A percentile compares a stretch with the other conserved stretches of the same genome.
These are phyloP conservation scores for Eulemur rubriventer DNA, from an alignment of 2,797 vertebrate genomes.

Conservation along the genomic window DNA sequence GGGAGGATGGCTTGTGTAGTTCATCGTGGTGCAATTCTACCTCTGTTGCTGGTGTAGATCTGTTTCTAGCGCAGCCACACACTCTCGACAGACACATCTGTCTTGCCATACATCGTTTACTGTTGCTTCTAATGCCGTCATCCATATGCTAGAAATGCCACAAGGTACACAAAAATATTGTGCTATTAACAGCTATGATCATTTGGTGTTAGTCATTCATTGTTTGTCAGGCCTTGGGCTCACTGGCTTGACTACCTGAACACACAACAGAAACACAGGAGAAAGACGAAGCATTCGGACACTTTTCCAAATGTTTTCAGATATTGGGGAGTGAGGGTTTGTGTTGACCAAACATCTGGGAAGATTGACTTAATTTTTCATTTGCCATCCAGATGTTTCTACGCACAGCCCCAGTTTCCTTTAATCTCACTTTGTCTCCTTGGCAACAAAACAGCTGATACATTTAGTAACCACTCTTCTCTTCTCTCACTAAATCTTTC, in stretches of 20 bases:
- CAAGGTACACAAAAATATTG: not conserved
- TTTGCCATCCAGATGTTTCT: conserved; percentile 49
- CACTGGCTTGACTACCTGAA: not conserved
- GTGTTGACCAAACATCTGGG: not conserved
- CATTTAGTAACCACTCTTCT: not conserved
- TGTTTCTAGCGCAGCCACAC: not conserved
- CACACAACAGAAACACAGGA: not conserved
- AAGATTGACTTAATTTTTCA: not conserved
- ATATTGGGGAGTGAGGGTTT: not conserved
- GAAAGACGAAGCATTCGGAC: not conserved
- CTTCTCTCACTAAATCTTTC: not conserved
- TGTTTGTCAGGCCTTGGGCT: not conserved
- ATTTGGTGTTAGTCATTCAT: not conserved
- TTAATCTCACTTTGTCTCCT: not conserved
- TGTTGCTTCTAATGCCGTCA: not conserved
- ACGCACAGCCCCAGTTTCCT: not conserved
- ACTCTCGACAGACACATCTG: accelerated
- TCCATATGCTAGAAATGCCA: not conserved
- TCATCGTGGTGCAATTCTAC: not conserved
- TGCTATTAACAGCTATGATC: not conserved
- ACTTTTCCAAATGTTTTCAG: not conserved
- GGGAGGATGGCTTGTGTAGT: not conserved
- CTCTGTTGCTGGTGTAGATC: not conserved
- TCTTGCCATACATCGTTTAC: not conserved
- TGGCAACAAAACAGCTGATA: conserved; percentile 18